Percentiles rank a stretch among this genome's conserved stretches.
Conservation (phyloP, 1,140 invertebrate species). For the Nymphalis io region DNA sequence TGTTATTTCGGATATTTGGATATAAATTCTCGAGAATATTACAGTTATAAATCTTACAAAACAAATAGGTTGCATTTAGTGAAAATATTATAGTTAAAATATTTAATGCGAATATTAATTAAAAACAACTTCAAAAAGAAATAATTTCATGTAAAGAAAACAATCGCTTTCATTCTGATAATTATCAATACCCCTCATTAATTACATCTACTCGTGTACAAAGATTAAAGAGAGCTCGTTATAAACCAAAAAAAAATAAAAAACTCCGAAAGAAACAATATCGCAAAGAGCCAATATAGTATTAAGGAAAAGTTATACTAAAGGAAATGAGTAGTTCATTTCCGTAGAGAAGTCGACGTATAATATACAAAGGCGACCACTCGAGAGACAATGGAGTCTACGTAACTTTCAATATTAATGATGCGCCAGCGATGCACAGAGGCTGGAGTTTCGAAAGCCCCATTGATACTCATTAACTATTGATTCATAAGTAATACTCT, state of each 20-base stretch:
- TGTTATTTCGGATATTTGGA: no score
- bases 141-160: neutral
- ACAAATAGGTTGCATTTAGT: no score
- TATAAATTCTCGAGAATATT: no score
- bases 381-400: constrained; percentile 71
- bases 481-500: constrained; percentile 80
- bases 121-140: neutral
- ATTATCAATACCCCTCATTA: neutral
- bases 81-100: no score
- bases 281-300: constrained; percentile 50
- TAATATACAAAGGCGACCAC: constrained; percentile 72
- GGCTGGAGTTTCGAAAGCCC: constrained; percentile 69
- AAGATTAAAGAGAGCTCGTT: constrained; percentile 4
- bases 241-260: neutral
- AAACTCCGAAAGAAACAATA: constrained; percentile 19
- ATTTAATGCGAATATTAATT: no score
- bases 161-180: neutral
- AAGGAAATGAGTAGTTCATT: constrained; percentile 76
- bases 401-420: constrained; percentile 78
- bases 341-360: constrained; percentile 61
- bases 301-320: constrained; percentile 65
- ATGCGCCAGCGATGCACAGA: constrained; percentile 74
- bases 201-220: neutral
- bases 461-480: constrained; percentile 80
- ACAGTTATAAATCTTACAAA: no score